Evolutionary conservation across 2,888 invertebrate genomes (phyloP).

Genomic region (Drosophila meridionalis): DNA sequence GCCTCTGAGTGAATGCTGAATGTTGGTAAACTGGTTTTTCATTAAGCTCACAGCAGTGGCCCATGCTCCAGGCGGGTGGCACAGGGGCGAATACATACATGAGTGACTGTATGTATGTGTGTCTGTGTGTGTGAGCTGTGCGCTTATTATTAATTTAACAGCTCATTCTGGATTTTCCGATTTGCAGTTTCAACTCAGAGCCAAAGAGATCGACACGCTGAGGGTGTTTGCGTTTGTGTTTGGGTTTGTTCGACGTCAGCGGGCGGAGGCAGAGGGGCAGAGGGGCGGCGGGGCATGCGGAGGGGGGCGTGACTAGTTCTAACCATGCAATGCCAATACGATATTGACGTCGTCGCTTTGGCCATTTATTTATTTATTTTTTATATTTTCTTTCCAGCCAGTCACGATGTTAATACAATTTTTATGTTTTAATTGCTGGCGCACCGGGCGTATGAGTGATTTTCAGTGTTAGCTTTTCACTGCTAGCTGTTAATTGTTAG

Average conservation of each 20-base stretch:
- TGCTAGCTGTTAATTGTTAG: slow-evolving; percentile 65
- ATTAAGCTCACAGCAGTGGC: slow-evolving; percentile 62
- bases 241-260: background rate
- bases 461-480: slow-evolving; percentile 72
- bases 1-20: slow-evolving; percentile 59
- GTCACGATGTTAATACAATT: slow-evolving; percentile 82
- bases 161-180: slow-evolving; percentile 78
- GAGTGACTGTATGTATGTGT: background rate
- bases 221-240: slow-evolving; percentile 3
- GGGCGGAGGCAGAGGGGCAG: background rate
- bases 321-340: slow-evolving; percentile 33
- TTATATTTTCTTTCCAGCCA: slow-evolving; percentile 45
- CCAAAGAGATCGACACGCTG: slow-evolving; percentile 25
- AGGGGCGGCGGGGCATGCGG: background rate
- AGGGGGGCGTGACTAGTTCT: slow-evolving; percentile 29
- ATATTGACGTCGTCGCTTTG: slow-evolving; percentile 61
- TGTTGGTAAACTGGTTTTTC: slow-evolving; percentile 68
- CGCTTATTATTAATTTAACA: slow-evolving; percentile 78
- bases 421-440: slow-evolving; percentile 74
- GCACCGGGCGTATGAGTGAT: slow-evolving; percentile 75
- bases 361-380: background rate
- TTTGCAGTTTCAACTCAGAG: slow-evolving; percentile 50
- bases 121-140: slow-evolving; percentile 36
- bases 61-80: slow-evolving; percentile 29
- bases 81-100: slow-evolving; percentile 4